Conservation (phyloP, 2,888 invertebrate genomes). For the Bellardia bayeri region DNA sequence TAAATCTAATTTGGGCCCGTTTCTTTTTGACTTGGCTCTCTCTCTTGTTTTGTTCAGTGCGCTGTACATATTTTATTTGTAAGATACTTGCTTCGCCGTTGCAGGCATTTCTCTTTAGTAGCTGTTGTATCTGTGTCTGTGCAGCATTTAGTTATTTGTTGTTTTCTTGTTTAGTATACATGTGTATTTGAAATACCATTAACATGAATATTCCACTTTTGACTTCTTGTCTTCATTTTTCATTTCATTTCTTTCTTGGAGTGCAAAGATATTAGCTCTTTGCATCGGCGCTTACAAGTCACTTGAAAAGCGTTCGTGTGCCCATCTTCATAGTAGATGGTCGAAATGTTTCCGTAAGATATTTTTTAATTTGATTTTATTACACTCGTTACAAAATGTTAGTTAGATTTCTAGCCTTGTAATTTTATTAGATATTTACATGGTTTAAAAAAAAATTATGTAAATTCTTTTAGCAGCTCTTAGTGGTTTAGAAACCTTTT, state of each 20-base stretch:
- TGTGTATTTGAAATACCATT: conserved; percentile 28
- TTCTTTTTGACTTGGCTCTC: conserved; percentile 32
- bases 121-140: conserved; percentile 2
- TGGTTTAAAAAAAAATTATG: no score
- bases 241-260: background rate
- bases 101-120: conserved; percentile 31
- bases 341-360: conserved; percentile 54
- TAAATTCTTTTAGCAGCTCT: no score
- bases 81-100: conserved; percentile 22
- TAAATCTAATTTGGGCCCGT: conserved; percentile 45
- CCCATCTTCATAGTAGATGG: conserved; percentile 23
- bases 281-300: conserved; percentile 43
- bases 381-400: conserved; percentile 33
- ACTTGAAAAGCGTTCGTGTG: background rate
- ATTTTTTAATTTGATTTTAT: conserved; percentile 1
- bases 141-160: conserved; percentile 20
- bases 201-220: conserved; percentile 44
- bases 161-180: background rate
- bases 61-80: background rate
- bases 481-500: no score
- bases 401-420: background rate
- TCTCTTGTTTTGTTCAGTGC: conserved; percentile 13
- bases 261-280: conserved; percentile 40
- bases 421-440: no score
- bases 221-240: conserved; percentile 13